Evolutionary conservation across 2,797 vertebrate genomes (phyloP).

Genomic region (Sebastes elongatus): DNA sequence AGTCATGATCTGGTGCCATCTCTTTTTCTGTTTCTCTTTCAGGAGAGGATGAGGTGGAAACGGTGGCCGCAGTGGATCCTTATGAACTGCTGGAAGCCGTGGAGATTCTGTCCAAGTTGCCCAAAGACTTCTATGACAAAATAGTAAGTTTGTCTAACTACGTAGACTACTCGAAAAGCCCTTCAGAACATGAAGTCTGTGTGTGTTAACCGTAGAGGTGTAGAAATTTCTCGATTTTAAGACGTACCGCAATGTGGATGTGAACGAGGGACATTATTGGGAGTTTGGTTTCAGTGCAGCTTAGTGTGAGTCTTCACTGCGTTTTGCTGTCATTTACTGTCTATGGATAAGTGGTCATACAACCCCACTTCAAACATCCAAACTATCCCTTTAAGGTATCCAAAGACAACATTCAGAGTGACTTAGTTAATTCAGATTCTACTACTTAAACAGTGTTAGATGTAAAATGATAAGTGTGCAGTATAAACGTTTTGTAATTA

Average conservation of each 20-base stretch:
- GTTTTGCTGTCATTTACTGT: too few relatives aligned
- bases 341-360: not conserved
- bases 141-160: constrained; percentile 84
- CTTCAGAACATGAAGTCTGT: not conserved
- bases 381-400: not conserved
- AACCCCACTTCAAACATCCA: not conserved
- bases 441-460: not conserved
- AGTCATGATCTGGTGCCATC: not conserved
- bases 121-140: constrained; percentile 99
- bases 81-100: constrained; percentile 96
- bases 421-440: not conserved
- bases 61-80: constrained; percentile 86
- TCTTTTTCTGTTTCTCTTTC: not conserved
- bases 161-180: not conserved
- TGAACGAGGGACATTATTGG: too few relatives aligned
- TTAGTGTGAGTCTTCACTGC: too few relatives aligned
- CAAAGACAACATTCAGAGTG: not conserved
- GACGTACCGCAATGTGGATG: too few relatives aligned
- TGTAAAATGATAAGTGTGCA: not conserved
- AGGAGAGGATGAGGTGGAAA: constrained; percentile 88
- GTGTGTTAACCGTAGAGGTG: not conserved
- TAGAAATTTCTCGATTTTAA: too few relatives aligned
- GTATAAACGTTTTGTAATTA: not conserved
- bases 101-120: constrained; percentile 95
- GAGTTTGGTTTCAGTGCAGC: too few relatives aligned